Base-by-base conservation (phyloP, 2,113 vertebrate species). In the Syngnathus typhle region DNA sequence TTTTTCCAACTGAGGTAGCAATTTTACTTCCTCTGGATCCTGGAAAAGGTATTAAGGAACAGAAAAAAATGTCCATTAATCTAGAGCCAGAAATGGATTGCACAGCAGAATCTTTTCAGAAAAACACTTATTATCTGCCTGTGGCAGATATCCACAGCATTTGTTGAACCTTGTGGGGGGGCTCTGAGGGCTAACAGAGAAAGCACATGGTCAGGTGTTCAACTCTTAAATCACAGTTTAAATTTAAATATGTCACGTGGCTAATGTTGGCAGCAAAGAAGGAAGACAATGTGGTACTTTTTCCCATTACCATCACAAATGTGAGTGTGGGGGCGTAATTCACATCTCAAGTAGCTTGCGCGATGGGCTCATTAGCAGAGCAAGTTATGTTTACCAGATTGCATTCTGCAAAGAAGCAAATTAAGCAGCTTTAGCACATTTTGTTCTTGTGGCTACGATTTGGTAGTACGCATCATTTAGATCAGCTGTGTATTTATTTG, bases 361-460 rank as follows among this genome's bases (percentile, higher is more conserved):
- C 68, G 68, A 63, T 68, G 23, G 52, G 41, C 19, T 52, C 52
- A 84, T 85, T 85, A 74, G 65, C 59, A 76, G 72, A 75, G 64
- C 72, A 63, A 71, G 78, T 76, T 74, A 69, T 77, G 71, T 78
- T 76, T 67, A 69, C 68, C 59, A 38, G 60, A 68, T 61, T 64
- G 60, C 60, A 64, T 47, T 55, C 56, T 60, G 66, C 64, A 71
- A 58, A 71, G 67, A 70, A 69, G 72, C 59, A 80, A 74, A 80
- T 77, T 82, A 80, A 71, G 71, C 73, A 60, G 71, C 70, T 78
- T 80, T 64, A 64, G 58, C 69, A 67, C 38, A 37, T 79, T 69
- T 71, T 74, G 62, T 80, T 73, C 12, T 72, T 68, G 75, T 70
- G 76, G 52, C 55, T 76, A 37, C 10, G 5, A 38, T 44, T 62